These are phyloP conservation scores for Phaenicophaeus curvirostris DNA, from an alignment of 2,797 vertebrate species.

Conservation along the genomic window DNA sequence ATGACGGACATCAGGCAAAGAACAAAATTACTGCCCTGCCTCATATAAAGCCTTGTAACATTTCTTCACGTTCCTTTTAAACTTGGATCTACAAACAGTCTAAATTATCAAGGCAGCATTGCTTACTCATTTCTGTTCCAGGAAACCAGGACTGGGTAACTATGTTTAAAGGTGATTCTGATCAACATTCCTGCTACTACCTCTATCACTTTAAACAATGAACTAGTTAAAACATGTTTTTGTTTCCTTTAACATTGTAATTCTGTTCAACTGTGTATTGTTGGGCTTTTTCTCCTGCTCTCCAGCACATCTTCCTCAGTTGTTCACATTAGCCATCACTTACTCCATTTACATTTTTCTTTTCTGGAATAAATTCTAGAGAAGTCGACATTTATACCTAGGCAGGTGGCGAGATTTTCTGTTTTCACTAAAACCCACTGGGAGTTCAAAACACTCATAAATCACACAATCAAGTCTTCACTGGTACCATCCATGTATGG, in stretches of 20 bases:
- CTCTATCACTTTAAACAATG: background rate
- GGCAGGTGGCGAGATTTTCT: background rate
- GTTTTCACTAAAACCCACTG: background rate
- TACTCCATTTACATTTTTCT: background rate
- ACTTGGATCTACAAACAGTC: background rate
- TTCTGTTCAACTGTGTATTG: background rate
- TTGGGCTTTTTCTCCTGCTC: background rate
- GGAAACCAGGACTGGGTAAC: background rate
- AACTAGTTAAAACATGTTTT: background rate
- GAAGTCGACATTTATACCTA: background rate
- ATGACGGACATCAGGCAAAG: background rate
- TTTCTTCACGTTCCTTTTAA: background rate
- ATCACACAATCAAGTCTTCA: background rate
- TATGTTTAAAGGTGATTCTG: background rate
- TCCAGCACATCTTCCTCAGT: background rate
- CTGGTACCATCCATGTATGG: rapidly evolving
- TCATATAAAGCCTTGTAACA: background rate
- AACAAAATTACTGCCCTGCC: background rate
- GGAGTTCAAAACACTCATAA: background rate
- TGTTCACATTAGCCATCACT: background rate
- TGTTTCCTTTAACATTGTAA: background rate
- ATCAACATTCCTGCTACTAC: background rate
- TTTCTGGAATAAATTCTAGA: background rate
- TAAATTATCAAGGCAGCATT: background rate
- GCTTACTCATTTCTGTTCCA: background rate